Evolutionary conservation across 1,140 invertebrate genomes (phyloP), one percentile per base, ranked within the genome.

Genomic region (Globodera ellingtonae): DNA sequence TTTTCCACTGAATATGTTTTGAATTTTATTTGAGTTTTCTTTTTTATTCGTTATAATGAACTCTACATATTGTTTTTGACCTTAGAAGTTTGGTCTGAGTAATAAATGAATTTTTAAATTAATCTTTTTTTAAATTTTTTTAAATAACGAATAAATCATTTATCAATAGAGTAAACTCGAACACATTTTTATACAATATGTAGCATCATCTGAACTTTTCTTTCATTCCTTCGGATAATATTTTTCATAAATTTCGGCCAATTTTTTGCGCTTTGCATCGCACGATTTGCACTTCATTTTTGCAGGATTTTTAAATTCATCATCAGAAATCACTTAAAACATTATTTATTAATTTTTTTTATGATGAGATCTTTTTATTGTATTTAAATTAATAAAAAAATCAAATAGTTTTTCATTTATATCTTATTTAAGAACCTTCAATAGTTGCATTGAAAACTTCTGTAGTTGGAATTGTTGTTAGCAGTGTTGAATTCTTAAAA

Each of bases 271-370:
- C 50, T 72, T 75, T 35, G 71, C 72, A 9, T 78, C 48, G 10
- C 79, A 79, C 5, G 79, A 75, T 62, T 77, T 79, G 24, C 79
- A 79, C 15, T 79, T 79, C 79, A 79, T 72, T 66, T 75, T 65
- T 10, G 62, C 66, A 6, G 69, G 72, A 62, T 79, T 74, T 62
- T 78, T 78, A 56, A 79, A 79, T 67, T 52, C 72, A 10, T 72
- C 79, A n/a, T 73, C 79, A 21, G 75, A 67, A 44, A 62, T 76
- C 44, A 52, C 79, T 79, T n/a, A 44, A 72, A 24, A 72, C 24
- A 70, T 6, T 35, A 44, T n/a, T n/a, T n/a, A 78, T 18, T 44
- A 44, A 9, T 44, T 4, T 13, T 66, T n/a, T n/a, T n/a, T n/a
- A n/a, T n/a, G n/a, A n/a, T n/a, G n/a, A n/a, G n/a, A n/a, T n/a